These are phyloP conservation scores for Phrynocephalus vlangalii DNA, from an alignment of 2,797 vertebrate genomes.

Conservation along the genomic window DNA sequence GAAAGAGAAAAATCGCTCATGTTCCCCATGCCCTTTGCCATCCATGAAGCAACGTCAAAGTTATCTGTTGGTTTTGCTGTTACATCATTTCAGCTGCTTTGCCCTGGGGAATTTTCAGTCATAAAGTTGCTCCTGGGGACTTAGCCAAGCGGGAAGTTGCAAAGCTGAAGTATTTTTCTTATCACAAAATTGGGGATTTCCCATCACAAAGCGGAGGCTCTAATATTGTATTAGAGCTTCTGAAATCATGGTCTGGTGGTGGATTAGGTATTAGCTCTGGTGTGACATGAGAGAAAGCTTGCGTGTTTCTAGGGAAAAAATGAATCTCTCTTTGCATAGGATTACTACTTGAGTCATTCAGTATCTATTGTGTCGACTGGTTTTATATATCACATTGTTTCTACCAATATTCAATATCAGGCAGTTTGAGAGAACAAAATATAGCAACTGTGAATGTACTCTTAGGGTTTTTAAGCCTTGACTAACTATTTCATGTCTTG, in stretches of 20 bases:
- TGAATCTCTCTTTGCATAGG: neutral
- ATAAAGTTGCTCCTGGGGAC: neutral
- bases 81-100: neutral
- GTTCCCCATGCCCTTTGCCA: constrained; percentile 13
- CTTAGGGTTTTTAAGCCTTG: neutral
- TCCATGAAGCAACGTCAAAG: neutral
- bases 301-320: neutral
- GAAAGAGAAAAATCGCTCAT: constrained; percentile 11
- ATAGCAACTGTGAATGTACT: neutral
- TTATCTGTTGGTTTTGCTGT: neutral
- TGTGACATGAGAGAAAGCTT: neutral
- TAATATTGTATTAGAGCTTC: neutral
- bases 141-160: neutral
- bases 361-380: neutral
- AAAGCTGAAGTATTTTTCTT: neutral
- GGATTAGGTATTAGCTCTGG: neutral
- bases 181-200: neutral
- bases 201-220: neutral
- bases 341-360: neutral
- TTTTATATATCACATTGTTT: neutral
- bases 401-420: neutral
- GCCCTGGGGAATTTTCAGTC: neutral
- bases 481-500: neutral
- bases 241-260: neutral
- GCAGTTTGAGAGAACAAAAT: neutral